A percentile compares a stretch with the other conserved stretches of the same genome.
Conservation (phyloP, 2,797 vertebrate genomes). For the Dipus sagitta region DNA sequence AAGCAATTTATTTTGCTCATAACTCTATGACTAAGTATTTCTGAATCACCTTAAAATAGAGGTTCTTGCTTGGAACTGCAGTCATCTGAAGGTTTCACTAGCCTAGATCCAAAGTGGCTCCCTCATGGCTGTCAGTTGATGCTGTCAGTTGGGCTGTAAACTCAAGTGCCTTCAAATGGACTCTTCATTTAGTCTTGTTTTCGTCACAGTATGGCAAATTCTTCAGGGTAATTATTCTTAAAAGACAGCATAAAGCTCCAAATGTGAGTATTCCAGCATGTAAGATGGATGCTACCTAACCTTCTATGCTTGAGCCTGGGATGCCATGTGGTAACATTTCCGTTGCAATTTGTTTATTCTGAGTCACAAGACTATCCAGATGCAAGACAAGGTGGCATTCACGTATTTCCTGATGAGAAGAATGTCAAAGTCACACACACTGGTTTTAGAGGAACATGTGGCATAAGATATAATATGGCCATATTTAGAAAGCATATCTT, state of each 20-base stretch:
- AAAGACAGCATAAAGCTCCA: neutral
- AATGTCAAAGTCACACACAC: slow-evolving; percentile 57
- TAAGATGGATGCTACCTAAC: neutral
- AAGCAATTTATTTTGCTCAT: slow-evolving; percentile 43
- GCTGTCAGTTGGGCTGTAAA: neutral
- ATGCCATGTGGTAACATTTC: slow-evolving; percentile 2
- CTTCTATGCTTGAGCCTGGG: neutral
- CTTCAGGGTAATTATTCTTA: neutral
- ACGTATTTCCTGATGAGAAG: neutral
- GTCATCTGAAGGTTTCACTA: slow-evolving; percentile 17
- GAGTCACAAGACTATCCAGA: neutral
- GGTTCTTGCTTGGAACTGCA: slow-evolving; percentile 22
- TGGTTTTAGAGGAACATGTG: slow-evolving; percentile 10
- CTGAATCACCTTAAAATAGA: neutral
- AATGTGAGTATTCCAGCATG: neutral
- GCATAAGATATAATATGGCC: slow-evolving; percentile 19
- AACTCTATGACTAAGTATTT: slow-evolving; percentile 42
- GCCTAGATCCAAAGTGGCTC: neutral
- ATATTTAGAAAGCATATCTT: slow-evolving; percentile 63
- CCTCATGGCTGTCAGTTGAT: neutral
- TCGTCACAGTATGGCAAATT: slow-evolving; percentile 33
- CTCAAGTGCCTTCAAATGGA: neutral
- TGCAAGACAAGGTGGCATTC: slow-evolving; percentile 5
- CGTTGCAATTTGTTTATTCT: slow-evolving; percentile 8
- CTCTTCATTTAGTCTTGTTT: neutral